Evolutionary conservation across 2,797 vertebrate genomes (phyloP).

Genomic region (Acipenser oxyrinchus): DNA sequence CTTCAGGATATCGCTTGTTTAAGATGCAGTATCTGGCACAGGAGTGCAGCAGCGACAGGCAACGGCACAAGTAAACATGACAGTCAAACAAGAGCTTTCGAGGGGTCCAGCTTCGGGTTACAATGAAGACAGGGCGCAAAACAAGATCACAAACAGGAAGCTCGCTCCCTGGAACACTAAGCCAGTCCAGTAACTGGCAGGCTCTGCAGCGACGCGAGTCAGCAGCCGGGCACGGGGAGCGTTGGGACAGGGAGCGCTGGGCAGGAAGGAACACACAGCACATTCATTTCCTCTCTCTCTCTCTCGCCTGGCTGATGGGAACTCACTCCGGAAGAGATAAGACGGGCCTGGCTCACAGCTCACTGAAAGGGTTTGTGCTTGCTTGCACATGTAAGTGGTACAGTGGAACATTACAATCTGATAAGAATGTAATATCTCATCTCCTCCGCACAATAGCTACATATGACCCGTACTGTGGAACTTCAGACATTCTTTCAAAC

Average conservation of each 20-base stretch:
- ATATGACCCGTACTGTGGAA: not conserved
- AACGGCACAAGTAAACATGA: not conserved
- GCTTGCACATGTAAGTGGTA: not conserved
- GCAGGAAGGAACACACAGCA: not conserved
- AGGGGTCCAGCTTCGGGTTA: not conserved
- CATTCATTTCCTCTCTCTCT: conserved; percentile 34
- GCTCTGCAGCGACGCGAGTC: too few relatives aligned
- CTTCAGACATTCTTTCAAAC: not conserved
- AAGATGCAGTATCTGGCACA: not conserved
- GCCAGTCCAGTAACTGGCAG: too few relatives aligned
- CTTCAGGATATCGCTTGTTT: not conserved
- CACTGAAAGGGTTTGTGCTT: conserved; percentile 3
- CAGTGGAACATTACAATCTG: too few relatives aligned
- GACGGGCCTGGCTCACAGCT: conserved; percentile 10
- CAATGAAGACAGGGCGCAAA: too few relatives aligned
- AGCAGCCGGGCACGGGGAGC: conserved; percentile 21
- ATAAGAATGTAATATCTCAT: not conserved
- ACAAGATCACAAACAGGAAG: too few relatives aligned
- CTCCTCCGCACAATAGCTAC: not conserved
- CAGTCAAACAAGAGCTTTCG: not conserved
- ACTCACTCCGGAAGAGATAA: conserved; percentile 38
- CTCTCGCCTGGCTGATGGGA: conserved; percentile 15
- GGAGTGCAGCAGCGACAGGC: not conserved
- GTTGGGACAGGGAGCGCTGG: not conserved
- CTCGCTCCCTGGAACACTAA: not conserved